Conservation (phyloP, 1,140 invertebrate species). For the Scaptodrosophila lebanonensis region DNA sequence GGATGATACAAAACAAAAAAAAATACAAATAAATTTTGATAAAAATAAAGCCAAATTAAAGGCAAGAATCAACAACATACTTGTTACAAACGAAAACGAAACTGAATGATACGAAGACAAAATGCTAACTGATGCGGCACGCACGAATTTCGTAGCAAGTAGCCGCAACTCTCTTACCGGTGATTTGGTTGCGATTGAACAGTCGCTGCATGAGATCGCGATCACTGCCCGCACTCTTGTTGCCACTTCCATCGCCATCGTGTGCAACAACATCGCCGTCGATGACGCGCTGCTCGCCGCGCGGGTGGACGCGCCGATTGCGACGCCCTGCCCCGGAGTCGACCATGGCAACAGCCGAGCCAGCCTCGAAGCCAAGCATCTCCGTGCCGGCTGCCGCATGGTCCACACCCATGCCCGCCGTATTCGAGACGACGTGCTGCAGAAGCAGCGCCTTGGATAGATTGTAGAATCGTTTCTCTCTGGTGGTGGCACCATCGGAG, state of each 20-base stretch:
- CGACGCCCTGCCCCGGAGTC: too few relatives aligned
- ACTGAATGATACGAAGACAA: too few relatives aligned
- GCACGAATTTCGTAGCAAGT: neutral
- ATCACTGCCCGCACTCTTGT: conserved; percentile 49
- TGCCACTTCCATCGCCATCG: neutral
- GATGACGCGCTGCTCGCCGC: neutral
- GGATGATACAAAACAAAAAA: neutral
- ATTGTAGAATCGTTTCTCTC: conserved; percentile 41
- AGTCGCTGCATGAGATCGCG: conserved; percentile 70
- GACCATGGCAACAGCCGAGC: too few relatives aligned
- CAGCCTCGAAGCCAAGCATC: too few relatives aligned
- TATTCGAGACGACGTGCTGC: conserved; percentile 51
- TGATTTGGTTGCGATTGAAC: conserved; percentile 69
- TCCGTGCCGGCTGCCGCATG: too few relatives aligned
- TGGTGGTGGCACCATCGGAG: conserved; percentile 20
- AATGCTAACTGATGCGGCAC: too few relatives aligned
- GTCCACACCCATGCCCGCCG: conserved; percentile 10
- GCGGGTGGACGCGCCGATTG: neutral
- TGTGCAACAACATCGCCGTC: conserved; percentile 10
- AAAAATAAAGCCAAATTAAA: conserved; percentile 7
- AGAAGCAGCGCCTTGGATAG: conserved; percentile 55
- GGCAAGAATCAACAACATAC: too few relatives aligned
- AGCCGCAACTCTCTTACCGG: conserved; percentile 65
- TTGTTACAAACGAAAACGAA: too few relatives aligned
- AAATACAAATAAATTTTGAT: conserved; percentile 8